Evolutionary conservation across 1,140 invertebrate genomes (phyloP).

Genomic region (Eulimnadia texana): DNA sequence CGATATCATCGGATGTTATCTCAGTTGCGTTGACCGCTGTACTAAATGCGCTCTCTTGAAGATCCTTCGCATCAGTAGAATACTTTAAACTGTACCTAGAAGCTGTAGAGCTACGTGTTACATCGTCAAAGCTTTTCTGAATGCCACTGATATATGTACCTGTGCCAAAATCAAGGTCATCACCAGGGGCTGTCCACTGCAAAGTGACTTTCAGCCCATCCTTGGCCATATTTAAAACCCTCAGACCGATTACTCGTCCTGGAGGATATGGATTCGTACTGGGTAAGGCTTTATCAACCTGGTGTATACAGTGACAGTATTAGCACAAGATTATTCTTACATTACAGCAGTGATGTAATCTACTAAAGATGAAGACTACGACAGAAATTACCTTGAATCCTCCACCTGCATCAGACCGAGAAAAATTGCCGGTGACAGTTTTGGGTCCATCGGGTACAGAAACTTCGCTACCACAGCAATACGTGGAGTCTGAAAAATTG

Average conservation of each 20-base stretch:
- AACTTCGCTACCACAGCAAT: not conserved
- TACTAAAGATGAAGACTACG: not conserved
- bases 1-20: not conserved
- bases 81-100: not conserved
- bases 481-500: not conserved
- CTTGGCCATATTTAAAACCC: not conserved
- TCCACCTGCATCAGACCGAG: not conserved
- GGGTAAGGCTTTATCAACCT: not conserved
- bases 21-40: not conserved
- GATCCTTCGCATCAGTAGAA: not conserved
- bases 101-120: not conserved
- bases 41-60: not conserved
- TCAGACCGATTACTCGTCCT: not conserved
- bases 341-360: not conserved
- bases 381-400: not conserved
- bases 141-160: not conserved
- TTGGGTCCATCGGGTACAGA: not conserved
- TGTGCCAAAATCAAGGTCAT: not conserved
- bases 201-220: not conserved
- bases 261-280: not conserved
- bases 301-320: not conserved
- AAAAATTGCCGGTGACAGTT: not conserved
- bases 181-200: conserved; percentile 1
- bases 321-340: not conserved
- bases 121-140: no score